Base-by-base conservation (phyloP, 2,888 invertebrate species). In the Aphidius colemani region DNA sequence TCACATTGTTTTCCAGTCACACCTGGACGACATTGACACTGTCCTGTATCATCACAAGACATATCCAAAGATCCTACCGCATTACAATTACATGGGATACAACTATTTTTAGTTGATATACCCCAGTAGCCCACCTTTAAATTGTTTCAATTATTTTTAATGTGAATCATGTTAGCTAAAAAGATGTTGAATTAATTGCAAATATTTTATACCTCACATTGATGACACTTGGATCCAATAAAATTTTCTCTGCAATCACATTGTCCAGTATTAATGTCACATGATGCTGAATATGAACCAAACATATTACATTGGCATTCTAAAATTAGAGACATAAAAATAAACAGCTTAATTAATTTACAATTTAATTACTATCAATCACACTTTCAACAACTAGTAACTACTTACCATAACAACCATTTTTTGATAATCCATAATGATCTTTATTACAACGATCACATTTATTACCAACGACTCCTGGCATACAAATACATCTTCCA, bases 51-150 rank as follows among this genome's bases (percentile, higher is more conserved):
- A 77, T 95, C 89, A 83, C 97, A 97, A 55, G 78, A 89, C 43
- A 84, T 85, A 70, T 86, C 84, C 39, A 84, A 74, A 1, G 92
- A 88, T 8, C 93, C 94, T 18, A 87, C 83, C 0, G 84, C 74
- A 80, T 92, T 88, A 83, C 98, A 98, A 63, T 87, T 86, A 81
- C 98, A 98, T n/a, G 88, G 86, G 53, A 87, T 84, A 79, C 98
- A 97, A 49, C 94, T 95, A 10, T 86, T 84, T 11, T 88, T 88
- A 59, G 89, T 86, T 6, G 84, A 85, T 49, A 92, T 82, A 68
- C 93, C 93, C 92, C 94, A 94, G 82, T 88, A 90, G 7, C 92
- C 92, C 70, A 86, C 85, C 88, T 90, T 40, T 65, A 63, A 68
- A 59, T 61, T 39, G 9, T 7, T 13, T 1, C 7, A n/a, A 45